A percentile compares a stretch with the other conserved stretches of the same genome.
Conservation (phyloP, 2,113 vertebrate species). For the Nycticebus coucang region DNA sequence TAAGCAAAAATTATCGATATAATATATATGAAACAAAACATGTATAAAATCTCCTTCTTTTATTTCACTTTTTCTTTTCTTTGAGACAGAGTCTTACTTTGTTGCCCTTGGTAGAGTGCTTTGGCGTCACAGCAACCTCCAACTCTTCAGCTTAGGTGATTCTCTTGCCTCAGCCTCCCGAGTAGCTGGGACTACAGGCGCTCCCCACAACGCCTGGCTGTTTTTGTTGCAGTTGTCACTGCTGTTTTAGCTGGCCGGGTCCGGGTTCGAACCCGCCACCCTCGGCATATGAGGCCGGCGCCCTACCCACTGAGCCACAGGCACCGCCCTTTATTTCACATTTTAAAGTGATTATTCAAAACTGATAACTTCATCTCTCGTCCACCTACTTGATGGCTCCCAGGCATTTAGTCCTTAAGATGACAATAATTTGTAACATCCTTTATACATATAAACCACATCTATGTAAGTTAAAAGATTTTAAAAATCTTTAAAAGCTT, state of each 20-base stretch:
- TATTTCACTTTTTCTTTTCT: not conserved
- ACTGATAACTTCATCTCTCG: not conserved
- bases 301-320: too few species aligned
- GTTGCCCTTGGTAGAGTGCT: too few species aligned
- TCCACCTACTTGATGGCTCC: not conserved
- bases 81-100: too few species aligned
- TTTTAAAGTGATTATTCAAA: constrained; percentile 42
- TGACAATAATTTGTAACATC: not conserved
- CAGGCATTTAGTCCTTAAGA: not conserved
- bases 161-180: too few species aligned
- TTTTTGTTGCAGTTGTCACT: too few species aligned
- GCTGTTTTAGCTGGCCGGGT: too few species aligned
- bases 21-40: not conserved
- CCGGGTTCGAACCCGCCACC: too few species aligned
- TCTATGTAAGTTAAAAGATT: not conserved
- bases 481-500: not conserved
- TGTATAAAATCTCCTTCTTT: not conserved
- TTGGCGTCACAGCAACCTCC: too few species aligned
- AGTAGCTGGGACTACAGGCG: too few species aligned
- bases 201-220: too few species aligned
- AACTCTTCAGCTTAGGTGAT: too few species aligned
- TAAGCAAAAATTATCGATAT: not conserved
- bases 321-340: not conserved
- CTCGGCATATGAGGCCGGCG: too few species aligned
- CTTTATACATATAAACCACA: not conserved